Conservation (phyloP, 2,888 invertebrate genomes). For the Andrena minutula region DNA sequence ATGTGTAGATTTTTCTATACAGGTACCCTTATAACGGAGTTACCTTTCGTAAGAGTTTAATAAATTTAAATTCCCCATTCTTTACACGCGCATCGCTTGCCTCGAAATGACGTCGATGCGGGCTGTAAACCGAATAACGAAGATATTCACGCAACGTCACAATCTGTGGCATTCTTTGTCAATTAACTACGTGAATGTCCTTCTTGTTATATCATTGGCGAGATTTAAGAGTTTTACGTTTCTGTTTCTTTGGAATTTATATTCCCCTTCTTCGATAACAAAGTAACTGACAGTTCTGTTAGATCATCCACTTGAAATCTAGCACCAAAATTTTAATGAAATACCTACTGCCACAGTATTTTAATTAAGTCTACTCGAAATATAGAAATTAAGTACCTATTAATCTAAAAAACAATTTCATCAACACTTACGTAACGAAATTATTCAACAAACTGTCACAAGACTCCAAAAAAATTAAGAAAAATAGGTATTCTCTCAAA, state of each 20-base stretch:
- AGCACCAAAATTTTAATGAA: too few relatives aligned
- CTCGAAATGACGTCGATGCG: slow-evolving; percentile 34
- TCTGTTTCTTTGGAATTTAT: not conserved
- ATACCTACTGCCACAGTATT: too few relatives aligned
- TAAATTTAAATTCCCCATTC: slow-evolving; percentile 35
- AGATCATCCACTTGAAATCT: too few relatives aligned
- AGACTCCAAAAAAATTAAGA: too few relatives aligned
- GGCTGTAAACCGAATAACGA: slow-evolving; percentile 23
- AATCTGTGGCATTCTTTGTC: not conserved
- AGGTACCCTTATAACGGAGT: slow-evolving; percentile 63
- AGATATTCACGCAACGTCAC: not conserved
- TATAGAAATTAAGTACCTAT: too few relatives aligned
- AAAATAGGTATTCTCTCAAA: too few relatives aligned
- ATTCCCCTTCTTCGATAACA: not conserved
- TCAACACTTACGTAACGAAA: too few relatives aligned
- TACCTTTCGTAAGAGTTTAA: slow-evolving; percentile 35
- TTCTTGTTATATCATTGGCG: not conserved
- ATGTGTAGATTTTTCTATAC: slow-evolving; percentile 37
- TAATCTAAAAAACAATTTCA: too few relatives aligned
- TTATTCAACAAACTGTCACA: too few relatives aligned
- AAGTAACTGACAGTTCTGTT: not conserved
- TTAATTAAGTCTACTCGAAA: too few relatives aligned
- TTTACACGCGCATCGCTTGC: not conserved
- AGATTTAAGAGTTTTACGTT: not conserved
- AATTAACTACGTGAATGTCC: not conserved